Evolutionary conservation across 2,797 vertebrate species (phyloP).

Genomic region (Lithobates sylvaticus): DNA sequence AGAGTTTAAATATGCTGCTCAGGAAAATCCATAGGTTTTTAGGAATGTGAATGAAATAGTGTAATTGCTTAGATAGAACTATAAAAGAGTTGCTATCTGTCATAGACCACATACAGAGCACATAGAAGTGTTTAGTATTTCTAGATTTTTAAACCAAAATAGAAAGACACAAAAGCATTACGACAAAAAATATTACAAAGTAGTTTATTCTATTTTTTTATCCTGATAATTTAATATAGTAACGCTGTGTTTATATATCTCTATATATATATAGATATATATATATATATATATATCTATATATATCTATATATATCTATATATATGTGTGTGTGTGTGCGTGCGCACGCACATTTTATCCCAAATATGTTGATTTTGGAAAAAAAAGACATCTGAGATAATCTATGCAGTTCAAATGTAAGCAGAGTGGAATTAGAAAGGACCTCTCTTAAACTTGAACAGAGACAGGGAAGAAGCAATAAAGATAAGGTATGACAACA

Average conservation of each 20-base stretch:
- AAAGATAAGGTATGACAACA: slow-evolving; percentile 89
- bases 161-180: too few species aligned
- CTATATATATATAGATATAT: background rate
- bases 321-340: background rate
- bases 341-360: background rate
- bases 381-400: slow-evolving; percentile 58
- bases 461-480: slow-evolving; percentile 88
- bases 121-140: background rate
- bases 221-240: too few species aligned
- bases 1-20: too few species aligned
- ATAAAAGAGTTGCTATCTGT: background rate
- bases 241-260: background rate
- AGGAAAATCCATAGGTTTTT: too few species aligned
- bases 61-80: background rate
- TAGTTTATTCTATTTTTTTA: too few species aligned
- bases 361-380: slow-evolving; percentile 3
- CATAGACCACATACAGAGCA: background rate
- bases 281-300: background rate
- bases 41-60: too few species aligned
- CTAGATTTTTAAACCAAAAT: background rate
- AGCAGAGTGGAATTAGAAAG: slow-evolving; percentile 82
- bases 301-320: background rate
- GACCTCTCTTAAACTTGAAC: slow-evolving; percentile 80
- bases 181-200: too few species aligned
- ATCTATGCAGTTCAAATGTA: slow-evolving; percentile 83